A percentile compares a stretch with the other conserved stretches of the same genome.
These are phyloP conservation scores for Xanthorhoe designata DNA, from an alignment of 2,888 invertebrate genomes.

Conservation along the genomic window DNA sequence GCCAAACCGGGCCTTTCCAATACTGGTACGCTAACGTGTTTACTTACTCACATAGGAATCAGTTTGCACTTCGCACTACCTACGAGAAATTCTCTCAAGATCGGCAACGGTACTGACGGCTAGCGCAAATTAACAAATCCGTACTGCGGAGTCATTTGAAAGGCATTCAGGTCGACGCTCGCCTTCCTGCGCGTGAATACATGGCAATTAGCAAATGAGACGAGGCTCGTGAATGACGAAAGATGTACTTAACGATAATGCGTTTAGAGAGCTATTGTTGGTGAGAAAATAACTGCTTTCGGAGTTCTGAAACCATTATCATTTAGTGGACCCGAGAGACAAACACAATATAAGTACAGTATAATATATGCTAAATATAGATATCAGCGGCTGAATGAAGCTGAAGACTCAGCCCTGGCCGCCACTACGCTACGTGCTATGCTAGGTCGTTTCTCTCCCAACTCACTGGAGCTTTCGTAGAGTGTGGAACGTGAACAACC, in stretches of 20 bases:
- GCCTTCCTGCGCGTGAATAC: constrained; percentile 1
- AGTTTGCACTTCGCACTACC: not conserved
- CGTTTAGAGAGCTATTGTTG: constrained; percentile 3
- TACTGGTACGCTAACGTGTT: not conserved
- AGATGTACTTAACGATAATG: not conserved
- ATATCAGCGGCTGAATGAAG: too few relatives aligned
- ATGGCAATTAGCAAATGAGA: constrained; percentile 6
- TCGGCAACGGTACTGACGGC: not conserved
- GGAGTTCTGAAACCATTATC: not conserved
- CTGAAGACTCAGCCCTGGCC: too few relatives aligned
- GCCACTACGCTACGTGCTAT: too few relatives aligned
- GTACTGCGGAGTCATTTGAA: constrained; percentile 2
- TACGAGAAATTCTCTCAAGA: not conserved
- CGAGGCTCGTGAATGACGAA: not conserved
- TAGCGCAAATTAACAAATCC: not conserved
- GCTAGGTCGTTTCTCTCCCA: too few relatives aligned
- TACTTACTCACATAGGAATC: not conserved
- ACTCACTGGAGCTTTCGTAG: too few relatives aligned
- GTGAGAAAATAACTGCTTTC: not conserved
- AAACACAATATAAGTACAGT: too few relatives aligned
- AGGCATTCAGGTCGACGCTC: constrained; percentile 4
- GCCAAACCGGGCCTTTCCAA: not conserved
- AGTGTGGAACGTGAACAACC: too few relatives aligned
- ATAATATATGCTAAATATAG: too few relatives aligned
- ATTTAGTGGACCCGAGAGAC: not conserved